Evolutionary conservation across 2,888 invertebrate species (phyloP).

Genomic region (Geotrupes spiniger): DNA sequence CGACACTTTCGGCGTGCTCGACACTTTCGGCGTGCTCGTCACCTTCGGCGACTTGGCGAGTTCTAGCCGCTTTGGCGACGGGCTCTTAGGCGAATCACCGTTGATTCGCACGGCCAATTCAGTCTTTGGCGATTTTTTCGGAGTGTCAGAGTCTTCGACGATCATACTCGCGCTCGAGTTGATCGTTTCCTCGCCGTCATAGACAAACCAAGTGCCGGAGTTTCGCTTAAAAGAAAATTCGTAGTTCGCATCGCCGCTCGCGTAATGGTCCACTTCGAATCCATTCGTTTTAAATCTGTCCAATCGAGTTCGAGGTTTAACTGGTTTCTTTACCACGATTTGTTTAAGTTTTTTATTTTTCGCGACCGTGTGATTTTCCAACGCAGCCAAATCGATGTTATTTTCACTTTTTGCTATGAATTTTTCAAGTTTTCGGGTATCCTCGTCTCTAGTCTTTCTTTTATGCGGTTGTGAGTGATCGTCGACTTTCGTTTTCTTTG

Average conservation of each 20-base stretch:
- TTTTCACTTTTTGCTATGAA: slow-evolving; percentile 10
- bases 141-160: too few relatives aligned
- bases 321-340: slow-evolving; percentile 7
- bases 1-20: too few relatives aligned
- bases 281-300: neutral
- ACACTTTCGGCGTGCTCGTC: too few relatives aligned
- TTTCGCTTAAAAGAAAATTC: slow-evolving; percentile 41
- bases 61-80: too few relatives aligned
- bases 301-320: neutral
- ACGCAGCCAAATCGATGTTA: too few relatives aligned
- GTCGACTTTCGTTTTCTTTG: slow-evolving; percentile 23
- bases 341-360: neutral
- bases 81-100: too few relatives aligned
- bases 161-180: too few relatives aligned
- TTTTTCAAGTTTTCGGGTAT: slow-evolving; percentile 1
- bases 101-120: neutral
- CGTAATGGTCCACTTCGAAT: slow-evolving; percentile 11
- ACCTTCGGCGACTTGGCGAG: too few relatives aligned
- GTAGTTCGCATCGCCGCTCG: slow-evolving; percentile 26
- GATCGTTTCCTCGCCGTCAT: slow-evolving; percentile 8
- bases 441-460: neutral
- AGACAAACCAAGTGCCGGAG: slow-evolving; percentile 45
- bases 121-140: neutral
- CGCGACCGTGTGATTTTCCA: neutral
- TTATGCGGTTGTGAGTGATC: slow-evolving; percentile 5